Base-by-base conservation (phyloP, 1,140 invertebrate species). In the Trichoplusia ni region DNA sequence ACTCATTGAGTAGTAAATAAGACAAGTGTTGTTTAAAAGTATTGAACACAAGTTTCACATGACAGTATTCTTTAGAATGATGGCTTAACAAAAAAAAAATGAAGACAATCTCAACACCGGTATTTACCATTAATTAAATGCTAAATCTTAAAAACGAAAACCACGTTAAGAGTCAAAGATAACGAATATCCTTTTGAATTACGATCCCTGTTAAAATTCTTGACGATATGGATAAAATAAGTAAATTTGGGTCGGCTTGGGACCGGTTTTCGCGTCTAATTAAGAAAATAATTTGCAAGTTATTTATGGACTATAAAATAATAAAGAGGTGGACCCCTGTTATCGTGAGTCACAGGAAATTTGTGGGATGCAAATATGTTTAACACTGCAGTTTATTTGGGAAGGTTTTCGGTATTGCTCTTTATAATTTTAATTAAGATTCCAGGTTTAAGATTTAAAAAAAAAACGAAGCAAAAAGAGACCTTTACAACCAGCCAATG, bases 211-310 rank as follows among this genome's bases (percentile, higher is more conserved):
- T 58, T 58, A 58, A 58, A 58, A 58, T 58, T 58, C 16, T 58
- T 11, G 44, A 38, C 18, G 23, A 51, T 13, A 27, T 27, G 23
- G 14, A 14, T 58, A 62, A 62, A 40, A 62, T 38, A 51, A 49
- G 64, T 74, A 69, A 73, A 76, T 75, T 70, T 65, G 63, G 74
- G 61, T 65, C 68, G 61, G 68, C 47, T 35, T 35, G 54, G 16
- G 71, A 79, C 77, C 73, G 73, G 82, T 81, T 79, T 58, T 67
- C 56, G 60, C 54, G 73, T 62, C 75, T 87, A 85, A 87, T 87
- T 87, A 87, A 84, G 75, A 84, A 87, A 77, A 80, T 76, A 79
- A 84, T 85, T 85, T 81, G 82, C 84, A 72, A 77, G 75, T 77
- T 81, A 84, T 85, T 87, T 85, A 87, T 83, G 76, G 69, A 67